Evolutionary conservation across 2,113 vertebrate species (phyloP).

Genomic region (Indicator indicator): DNA sequence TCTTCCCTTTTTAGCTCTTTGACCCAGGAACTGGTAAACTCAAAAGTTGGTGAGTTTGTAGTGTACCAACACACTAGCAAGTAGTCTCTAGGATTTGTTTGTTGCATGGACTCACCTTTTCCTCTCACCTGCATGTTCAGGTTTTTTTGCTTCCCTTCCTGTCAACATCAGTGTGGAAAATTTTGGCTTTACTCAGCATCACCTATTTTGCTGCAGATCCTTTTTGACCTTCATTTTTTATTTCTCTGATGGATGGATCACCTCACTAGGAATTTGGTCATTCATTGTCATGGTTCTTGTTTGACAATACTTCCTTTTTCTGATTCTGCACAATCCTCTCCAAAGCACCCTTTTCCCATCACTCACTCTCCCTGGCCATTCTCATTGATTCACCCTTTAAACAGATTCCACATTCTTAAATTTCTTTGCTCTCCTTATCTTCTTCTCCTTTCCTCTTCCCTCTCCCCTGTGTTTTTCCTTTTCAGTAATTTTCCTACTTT

Average conservation of each 20-base stretch:
- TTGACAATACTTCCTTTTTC: background rate
- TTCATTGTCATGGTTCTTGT: background rate
- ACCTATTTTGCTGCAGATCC: background rate
- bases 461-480: background rate
- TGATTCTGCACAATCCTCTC: background rate
- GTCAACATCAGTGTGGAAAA: background rate
- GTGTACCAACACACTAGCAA: background rate
- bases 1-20: background rate
- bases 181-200: background rate
- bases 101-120: background rate
- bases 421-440: background rate
- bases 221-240: background rate
- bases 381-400: background rate
- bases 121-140: background rate
- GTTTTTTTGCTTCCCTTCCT: background rate
- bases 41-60: rapidly evolving
- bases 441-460: background rate
- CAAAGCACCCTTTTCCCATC: background rate
- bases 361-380: background rate
- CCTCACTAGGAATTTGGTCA: background rate
- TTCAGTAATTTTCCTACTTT: background rate
- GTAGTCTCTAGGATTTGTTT: background rate
- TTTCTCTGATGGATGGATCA: background rate
- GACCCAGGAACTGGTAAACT: background rate
- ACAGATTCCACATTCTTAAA: rapidly evolving